Percentiles rank a stretch among this genome's conserved stretches.
These are phyloP conservation scores for Mesorhabditis sp. DNA, from an alignment of 2,888 invertebrate species.

Conservation along the genomic window DNA sequence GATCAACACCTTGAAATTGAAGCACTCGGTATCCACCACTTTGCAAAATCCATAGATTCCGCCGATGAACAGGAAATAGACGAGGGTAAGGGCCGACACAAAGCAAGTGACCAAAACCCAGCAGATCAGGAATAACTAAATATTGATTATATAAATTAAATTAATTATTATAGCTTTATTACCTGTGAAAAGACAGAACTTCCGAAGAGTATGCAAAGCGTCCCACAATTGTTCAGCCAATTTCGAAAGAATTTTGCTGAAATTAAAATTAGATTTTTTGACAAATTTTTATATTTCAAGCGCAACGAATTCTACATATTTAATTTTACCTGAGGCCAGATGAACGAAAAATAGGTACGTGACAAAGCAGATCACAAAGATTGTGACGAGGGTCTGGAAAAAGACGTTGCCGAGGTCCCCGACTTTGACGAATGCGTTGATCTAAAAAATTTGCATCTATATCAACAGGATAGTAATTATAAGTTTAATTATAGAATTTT, in stretches of 20 bases:
- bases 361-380: conserved; percentile 13
- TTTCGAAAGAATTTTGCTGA: conserved; percentile 15
- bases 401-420: conserved; percentile 13
- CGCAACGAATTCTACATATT: not conserved
- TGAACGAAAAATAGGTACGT: conserved; percentile 16
- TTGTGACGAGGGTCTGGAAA: conserved; percentile 12
- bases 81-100: conserved; percentile 18
- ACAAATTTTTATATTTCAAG: too few species aligned
- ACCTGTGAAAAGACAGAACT: conserved; percentile 15
- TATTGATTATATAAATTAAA: not conserved
- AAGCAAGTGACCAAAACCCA: conserved; percentile 22
- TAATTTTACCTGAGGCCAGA: conserved; percentile 7
- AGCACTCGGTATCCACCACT: conserved; percentile 24
- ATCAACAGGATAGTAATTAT: too few species aligned
- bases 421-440: conserved; percentile 19
- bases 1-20: conserved; percentile 27
- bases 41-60: conserved; percentile 25
- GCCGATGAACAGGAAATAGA: conserved; percentile 27
- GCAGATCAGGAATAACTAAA: conserved; percentile 13
- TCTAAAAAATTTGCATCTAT: conserved; percentile 1
- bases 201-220: conserved; percentile 16
- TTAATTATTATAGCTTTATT: not conserved
- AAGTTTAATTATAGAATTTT: not conserved
- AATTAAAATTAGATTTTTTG: not conserved
- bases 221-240: conserved; percentile 11